Base-by-base conservation (phyloP, 2,888 invertebrate genomes). In the Ganaspis brasiliensis region DNA sequence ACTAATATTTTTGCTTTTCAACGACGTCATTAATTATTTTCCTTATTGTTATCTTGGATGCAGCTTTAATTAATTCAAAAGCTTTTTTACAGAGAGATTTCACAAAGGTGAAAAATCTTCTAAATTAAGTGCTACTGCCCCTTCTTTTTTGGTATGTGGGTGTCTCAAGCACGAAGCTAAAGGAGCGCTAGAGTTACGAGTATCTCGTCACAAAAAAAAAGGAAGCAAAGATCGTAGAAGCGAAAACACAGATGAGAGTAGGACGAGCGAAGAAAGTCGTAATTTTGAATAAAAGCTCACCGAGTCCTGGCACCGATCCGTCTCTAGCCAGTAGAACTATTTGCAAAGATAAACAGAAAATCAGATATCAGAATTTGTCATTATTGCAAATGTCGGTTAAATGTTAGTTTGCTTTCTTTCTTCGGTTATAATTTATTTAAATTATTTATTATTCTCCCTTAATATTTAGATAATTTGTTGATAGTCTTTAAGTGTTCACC, bases 241-340 rank as follows among this genome's bases (percentile, higher is more conserved):
- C 55, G 55, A 70, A 71, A 74, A 26, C 59, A 71, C 57, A 71
- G 71, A 63, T 45, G 72, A 70, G 63, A 61, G 52, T 67, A 57
- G n/a, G 40, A 57, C 35, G 73, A 73, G 63, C 57, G 40, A 78
- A 59, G 74, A 72, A 37, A 74, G 40, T 75, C 40, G 61, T 75
- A 75, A 73, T 63, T 63, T 63, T 24, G 40, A 26, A 45, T 67
- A 67, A 67, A 45, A 67, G 67, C 67, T 67, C 67, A 67, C 67
- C 67, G 67, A 67, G 67, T 67, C 67, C 67, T 67, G 67, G 67
- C 67, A 67, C 67, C 40, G 67, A 67, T 67, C 67, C 67, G 67
- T 67, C 67, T 67, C 67, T 67, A 67, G 67, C 40, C 67, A 67
- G 67, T 45, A 67, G 67, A 67, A 67, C 67, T 67, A 67, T 67